Evolutionary conservation across 2,113 vertebrate species (phyloP), one percentile per base, ranked within the genome.

Genomic region (Chaenogobius annularis): DNA sequence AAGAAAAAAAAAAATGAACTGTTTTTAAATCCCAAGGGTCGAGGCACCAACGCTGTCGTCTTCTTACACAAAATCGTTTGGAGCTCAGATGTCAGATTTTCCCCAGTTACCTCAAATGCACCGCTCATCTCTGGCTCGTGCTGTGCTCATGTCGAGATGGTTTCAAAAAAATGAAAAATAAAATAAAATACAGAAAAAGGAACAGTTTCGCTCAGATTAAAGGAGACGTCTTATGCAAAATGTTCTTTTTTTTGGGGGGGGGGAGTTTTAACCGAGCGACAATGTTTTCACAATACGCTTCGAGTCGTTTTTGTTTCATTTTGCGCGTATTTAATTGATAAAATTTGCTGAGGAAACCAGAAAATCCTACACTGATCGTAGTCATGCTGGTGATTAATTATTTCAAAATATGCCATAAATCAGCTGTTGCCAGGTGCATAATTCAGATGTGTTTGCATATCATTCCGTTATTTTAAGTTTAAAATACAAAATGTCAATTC

Each of bases 31-130:
- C 59, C 44, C 20, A 59, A 48, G 23, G 52, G 22, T 69, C 77
- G 48, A 37, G 63, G 35, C 76, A 68, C 37, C 64, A 62, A 72
- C 43, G 26, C 73, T 48, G 54, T 78, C 55, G 66, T 79, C 58
- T 73, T 54, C 68, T 73, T 72, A 52, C n/a, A 52, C 8, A 5
- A 52, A 56, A 74, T 66, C 67, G 6, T 65, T 26, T 66, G 44
- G 44, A 46, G 56, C 78, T 61, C 77, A 52, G 65, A 74, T 59
- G 31, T 74, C 78, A 82, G 75, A 87, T 81, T 82, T 73, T 71
- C 84, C 80, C 74, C 72, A 80, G 74, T 85, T 87, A 85, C 83
- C 87, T 88, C 83, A 87, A 84, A 87, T 63, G 81, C 80, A 86
- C 80, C 75, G 55, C 54, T 68, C 56, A 64, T 73, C 62, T 61